Evolutionary conservation across 2,797 vertebrate species (phyloP).

Genomic region (Varecia variegata): DNA sequence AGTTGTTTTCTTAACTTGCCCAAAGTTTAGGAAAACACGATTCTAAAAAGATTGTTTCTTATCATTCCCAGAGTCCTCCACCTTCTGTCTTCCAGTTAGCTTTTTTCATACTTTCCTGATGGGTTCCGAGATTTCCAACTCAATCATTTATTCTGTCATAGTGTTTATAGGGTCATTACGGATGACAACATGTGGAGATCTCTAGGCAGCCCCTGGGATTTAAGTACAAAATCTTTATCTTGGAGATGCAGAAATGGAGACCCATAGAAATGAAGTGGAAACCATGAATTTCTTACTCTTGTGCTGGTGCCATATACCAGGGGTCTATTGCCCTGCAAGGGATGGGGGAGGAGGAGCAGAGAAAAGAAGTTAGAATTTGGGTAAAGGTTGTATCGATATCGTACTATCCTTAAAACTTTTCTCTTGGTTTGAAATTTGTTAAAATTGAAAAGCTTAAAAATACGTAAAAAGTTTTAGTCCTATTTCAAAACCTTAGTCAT

Average conservation of each 20-base stretch:
- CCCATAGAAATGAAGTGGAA: accelerated
- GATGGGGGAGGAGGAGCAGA: accelerated
- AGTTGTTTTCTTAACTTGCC: not conserved
- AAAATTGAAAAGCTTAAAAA: not conserved
- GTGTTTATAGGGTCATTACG: not conserved
- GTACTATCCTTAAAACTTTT: not conserved
- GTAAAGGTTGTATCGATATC: not conserved
- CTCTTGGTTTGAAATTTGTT: not conserved
- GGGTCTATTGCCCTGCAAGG: accelerated
- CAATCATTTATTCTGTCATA: accelerated
- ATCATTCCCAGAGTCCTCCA: not conserved
- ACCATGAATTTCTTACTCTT: too few relatives aligned
- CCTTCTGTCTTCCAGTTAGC: not conserved
- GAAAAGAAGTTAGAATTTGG: not conserved
- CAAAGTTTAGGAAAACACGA: not conserved
- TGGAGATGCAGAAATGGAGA: not conserved
- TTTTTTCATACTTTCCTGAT: not conserved
- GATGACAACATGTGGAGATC: accelerated
- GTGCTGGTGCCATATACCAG: not conserved
- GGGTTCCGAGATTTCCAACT: not conserved
- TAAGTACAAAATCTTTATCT: not conserved
- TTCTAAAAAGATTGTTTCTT: not conserved
- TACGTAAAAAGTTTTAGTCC: not conserved
- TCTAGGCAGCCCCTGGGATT: not conserved
- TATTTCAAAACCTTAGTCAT: not conserved